These are phyloP conservation scores for Gila robusta DNA, from an alignment of 2,797 vertebrate species.

Conservation along the genomic window DNA sequence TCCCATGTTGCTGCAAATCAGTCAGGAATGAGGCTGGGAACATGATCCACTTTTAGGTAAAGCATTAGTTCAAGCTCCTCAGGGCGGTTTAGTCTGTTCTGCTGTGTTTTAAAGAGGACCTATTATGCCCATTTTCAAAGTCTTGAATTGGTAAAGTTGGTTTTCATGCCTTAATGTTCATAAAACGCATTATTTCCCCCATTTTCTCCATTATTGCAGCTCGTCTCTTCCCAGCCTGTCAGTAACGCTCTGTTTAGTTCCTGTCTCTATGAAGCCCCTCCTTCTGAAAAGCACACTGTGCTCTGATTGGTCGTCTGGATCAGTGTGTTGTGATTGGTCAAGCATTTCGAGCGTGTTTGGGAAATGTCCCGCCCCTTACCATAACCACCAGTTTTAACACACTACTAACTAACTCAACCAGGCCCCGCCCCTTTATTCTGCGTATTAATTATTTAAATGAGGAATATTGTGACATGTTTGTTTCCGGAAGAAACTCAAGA, in stretches of 20 bases:
- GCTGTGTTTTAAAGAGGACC: not conserved
- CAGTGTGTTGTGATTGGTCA: no score
- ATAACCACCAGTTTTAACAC: not conserved
- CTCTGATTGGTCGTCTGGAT: not conserved
- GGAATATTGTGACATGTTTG: no score
- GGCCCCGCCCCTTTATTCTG: no score
- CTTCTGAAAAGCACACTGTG: not conserved
- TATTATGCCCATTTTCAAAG: not conserved
- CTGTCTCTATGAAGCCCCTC: not conserved
- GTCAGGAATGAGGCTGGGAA: not conserved
- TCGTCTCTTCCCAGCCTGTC: not conserved
- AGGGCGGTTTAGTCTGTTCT: not conserved
- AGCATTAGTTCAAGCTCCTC: not conserved
- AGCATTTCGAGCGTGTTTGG: no score
- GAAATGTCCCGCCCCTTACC: accelerated
- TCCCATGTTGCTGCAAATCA: not conserved
- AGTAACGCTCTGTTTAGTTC: not conserved
- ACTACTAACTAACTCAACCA: not conserved
- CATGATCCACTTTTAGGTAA: not conserved
- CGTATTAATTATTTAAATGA: no score
- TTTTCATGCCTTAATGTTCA: no score
- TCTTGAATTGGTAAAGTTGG: not conserved
- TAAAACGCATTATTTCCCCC: not conserved
- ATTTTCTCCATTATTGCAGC: not conserved
- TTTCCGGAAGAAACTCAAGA: no score